Base-by-base conservation (phyloP, 2,113 vertebrate genomes). In the Pedionomus torquatus region DNA sequence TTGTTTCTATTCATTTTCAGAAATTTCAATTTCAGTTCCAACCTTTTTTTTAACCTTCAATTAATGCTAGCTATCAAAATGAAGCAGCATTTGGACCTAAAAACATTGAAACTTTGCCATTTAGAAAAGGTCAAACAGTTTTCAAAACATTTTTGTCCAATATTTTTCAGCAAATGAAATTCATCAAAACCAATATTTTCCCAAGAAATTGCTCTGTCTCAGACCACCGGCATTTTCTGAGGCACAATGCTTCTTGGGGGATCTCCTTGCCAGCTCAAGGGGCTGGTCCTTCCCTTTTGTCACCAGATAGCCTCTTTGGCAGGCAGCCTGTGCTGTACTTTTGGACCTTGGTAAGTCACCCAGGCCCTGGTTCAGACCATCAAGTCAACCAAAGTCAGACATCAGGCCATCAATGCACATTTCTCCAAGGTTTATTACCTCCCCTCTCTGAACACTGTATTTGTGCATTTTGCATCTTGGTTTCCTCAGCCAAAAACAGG, bases 91-190 rank as follows among this genome's bases (percentile, higher is more conserved):
- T 96, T 96, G 88, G 90, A 87, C 83, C 83, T 52, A 95, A 84
- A 96, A 94, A 89, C 74, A 87, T 75, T 96, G 90, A 89, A 95
- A 87, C 66, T 90, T 89, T 97, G 96, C 92, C 96, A 95, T 95
- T 97, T 96, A 77, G 77, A 95, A 96, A 97, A 95, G 92, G 95
- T 97, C 96, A 94, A 96, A 89, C 72, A 44, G 77, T 90, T 96
- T 95, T 97, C 92, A 95, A 97, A 97, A 97, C 96, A 87, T 95
- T 97, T 91, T 86, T 0, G 0, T 79, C 94, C 83, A 93, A 84
- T 97, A 97, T 94, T 92, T 96, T 97, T 93, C 83, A 97, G 80
- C 87, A 96, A 87, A 28, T 52, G 72, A 97, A 95, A 95, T 95
- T 95, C 76, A 95, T 95, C 95, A 96, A 94, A 96, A 57, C 74